A percentile compares a stretch with the other conserved stretches of the same genome.
Evolutionary conservation across 1,140 invertebrate species (phyloP).

Genomic region (Varroa destructor): DNA sequence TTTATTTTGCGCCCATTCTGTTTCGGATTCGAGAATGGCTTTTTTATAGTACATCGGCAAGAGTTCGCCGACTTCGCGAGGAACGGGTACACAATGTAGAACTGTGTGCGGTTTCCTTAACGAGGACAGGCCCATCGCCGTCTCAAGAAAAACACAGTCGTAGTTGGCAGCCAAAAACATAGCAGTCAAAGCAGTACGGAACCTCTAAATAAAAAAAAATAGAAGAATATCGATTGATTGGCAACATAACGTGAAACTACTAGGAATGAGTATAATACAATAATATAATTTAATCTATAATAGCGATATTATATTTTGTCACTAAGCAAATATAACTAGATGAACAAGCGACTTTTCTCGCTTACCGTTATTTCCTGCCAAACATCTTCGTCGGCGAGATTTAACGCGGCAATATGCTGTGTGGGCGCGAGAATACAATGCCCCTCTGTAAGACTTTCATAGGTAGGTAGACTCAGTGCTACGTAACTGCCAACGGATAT

Average conservation of each 20-base stretch:
- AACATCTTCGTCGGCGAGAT: slow-evolving; percentile 77
- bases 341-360: neutral
- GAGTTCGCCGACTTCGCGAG: slow-evolving; percentile 61
- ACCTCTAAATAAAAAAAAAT: slow-evolving; percentile 44
- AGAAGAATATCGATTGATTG: neutral
- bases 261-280: neutral
- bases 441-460: slow-evolving; percentile 61
- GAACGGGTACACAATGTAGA: slow-evolving; percentile 74
- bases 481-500: slow-evolving; percentile 58
- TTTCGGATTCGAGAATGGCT: slow-evolving; percentile 82
- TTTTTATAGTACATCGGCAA: slow-evolving; percentile 59
- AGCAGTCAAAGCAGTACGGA: slow-evolving; percentile 56
- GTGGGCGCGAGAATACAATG: slow-evolving; percentile 80
- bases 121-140: slow-evolving; percentile 56
- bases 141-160: slow-evolving; percentile 84
- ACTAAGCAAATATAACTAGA: neutral
- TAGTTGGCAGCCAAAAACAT: slow-evolving; percentile 57
- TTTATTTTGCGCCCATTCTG: slow-evolving; percentile 85
- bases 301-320: neutral
- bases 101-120: slow-evolving; percentile 66
- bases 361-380: slow-evolving; percentile 69
- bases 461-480: slow-evolving; percentile 63
- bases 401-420: slow-evolving; percentile 60
- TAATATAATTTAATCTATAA: neutral
- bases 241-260: neutral